These are phyloP conservation scores for Sorex fumeus DNA, from an alignment of 2,113 vertebrate genomes.

Conservation along the genomic window DNA sequence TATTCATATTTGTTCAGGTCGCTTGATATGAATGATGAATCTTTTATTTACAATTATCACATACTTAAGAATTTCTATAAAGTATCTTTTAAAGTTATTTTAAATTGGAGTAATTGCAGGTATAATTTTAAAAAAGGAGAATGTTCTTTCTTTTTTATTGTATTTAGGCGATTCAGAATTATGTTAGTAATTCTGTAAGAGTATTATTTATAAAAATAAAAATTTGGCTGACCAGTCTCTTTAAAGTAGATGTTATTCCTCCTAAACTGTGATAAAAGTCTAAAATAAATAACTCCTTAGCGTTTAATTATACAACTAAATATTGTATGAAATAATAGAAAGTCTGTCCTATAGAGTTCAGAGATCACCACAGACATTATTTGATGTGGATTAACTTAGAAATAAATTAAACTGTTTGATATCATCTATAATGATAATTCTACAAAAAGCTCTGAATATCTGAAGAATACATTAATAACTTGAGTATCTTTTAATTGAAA, in stretches of 20 bases:
- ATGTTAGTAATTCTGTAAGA: neutral
- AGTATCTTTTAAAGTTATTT: neutral
- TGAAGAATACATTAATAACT: slow-evolving; percentile 31
- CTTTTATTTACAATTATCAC: neutral
- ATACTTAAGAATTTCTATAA: neutral
- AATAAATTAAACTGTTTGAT: slow-evolving; percentile 35
- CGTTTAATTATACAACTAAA: slow-evolving; percentile 35
- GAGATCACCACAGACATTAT: neutral
- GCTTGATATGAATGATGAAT: neutral
- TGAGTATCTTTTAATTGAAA: slow-evolving; percentile 53
- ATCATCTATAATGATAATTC: neutral
- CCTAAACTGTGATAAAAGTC: neutral
- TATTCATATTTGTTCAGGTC: neutral
- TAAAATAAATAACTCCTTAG: slow-evolving; percentile 17
- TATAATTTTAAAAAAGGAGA: neutral
- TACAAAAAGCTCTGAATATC: neutral
- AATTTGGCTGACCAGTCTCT: neutral
- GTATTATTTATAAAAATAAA: neutral
- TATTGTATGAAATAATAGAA: neutral
- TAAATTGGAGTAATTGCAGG: neutral
- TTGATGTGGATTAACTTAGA: neutral
- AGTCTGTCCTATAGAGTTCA: neutral
- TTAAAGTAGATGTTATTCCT: neutral
- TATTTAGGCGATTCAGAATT: neutral
- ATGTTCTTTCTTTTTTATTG: neutral